Evolutionary conservation across 2,888 invertebrate species (phyloP), one percentile per base, ranked within the genome.

Genomic region (Parascotia fuliginaria): DNA sequence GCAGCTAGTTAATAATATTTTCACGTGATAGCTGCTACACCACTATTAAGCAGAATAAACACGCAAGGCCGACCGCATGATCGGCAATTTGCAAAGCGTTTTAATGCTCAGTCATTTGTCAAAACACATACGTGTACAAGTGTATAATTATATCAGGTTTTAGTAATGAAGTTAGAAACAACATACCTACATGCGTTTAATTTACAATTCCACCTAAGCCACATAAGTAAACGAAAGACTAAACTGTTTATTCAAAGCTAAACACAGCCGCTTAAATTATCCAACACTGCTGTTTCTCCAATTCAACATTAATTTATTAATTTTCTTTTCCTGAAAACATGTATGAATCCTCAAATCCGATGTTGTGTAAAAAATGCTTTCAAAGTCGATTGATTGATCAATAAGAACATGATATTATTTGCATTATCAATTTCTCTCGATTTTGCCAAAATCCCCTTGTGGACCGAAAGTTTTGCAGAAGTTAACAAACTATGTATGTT

Each of bases 371-470:
- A 75, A 73, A 67, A n/a, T n/a, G n/a, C n/a, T n/a, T n/a, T n/a
- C n/a, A n/a, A n/a, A n/a, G n/a, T n/a, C n/a, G n/a, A n/a, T n/a
- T n/a, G n/a, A n/a, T n/a, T n/a, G n/a, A n/a, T n/a, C n/a, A n/a
- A n/a, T n/a, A n/a, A n/a, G n/a, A n/a, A n/a, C n/a, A n/a, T n/a
- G n/a, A n/a, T 2, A 19, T 19, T 19, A 19, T 79, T 77, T 73
- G 62, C 75, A 80, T 73, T 77, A 68, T 74, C 60, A 50, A 58
- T 63, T 64, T 57, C 49, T 65, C 65, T 67, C 50, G 60, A 60
- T 75, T 78, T 76, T 59, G 71, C 69, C 67, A 73, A 75, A 70
- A 64, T 70, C 71, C 58, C 65, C 64, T 57, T 63, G 65, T 45
- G 39, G 42, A 34, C 22, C 4, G 32, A 50, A 32, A 34, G 50